A percentile compares a stretch with the other conserved stretches of the same genome.
Evolutionary conservation across 2,888 invertebrate genomes (phyloP).

Genomic region (Limnephilus marmoratus): DNA sequence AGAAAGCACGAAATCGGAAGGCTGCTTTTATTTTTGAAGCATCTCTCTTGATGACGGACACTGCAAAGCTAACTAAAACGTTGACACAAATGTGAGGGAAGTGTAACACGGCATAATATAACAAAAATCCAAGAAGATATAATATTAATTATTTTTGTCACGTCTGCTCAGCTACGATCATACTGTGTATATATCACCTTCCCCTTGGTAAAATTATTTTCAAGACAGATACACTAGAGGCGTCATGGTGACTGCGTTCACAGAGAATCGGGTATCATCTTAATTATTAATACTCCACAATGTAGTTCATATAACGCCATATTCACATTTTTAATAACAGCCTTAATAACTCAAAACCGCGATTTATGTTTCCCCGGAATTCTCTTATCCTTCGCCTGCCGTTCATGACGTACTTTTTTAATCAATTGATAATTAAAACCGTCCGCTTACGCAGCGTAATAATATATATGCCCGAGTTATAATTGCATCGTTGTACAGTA

Average conservation of each 20-base stretch:
- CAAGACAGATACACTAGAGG: neutral
- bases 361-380: neutral
- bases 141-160: too few species aligned
- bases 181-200: too few species aligned
- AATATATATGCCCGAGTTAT: neutral
- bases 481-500: neutral
- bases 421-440: neutral
- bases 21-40: too few species aligned
- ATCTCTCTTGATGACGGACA: too few species aligned
- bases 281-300: neutral
- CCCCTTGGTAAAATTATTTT: too few species aligned
- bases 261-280: neutral
- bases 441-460: neutral
- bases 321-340: slow-evolving; percentile 2
- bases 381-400: neutral
- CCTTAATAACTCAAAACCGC: neutral
- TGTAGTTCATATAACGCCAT: neutral
- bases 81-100: too few species aligned
- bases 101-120: too few species aligned
- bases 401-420: neutral
- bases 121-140: too few species aligned
- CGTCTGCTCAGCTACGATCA: too few species aligned
- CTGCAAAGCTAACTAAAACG: too few species aligned
- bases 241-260: neutral
- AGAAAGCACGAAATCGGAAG: too few species aligned